Evolutionary conservation across 2,888 invertebrate species (phyloP), one percentile per base, ranked within the genome.

Genomic region (Cremastinae sp.): DNA sequence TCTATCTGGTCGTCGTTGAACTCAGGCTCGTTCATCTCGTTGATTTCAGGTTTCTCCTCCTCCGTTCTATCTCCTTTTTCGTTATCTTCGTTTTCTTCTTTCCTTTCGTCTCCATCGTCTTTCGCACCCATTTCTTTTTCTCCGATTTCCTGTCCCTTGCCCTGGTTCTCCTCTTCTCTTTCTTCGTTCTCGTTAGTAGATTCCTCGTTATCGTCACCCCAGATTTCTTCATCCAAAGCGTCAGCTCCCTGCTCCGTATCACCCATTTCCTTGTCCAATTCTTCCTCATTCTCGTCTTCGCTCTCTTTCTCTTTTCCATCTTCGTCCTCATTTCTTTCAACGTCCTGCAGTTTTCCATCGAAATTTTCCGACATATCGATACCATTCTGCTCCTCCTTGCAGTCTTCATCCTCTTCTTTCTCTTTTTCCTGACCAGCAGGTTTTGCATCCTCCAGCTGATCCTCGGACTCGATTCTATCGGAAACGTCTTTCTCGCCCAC

Each of bases 321-420:
- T 10, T 94, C 92, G 0, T 93, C 93, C 18, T 94, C 92, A 66
- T 94, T 92, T 78, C 94, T 92, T 1, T 96, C 95, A 12, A 95
- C 90, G 85, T 98, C 94, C 87, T 97, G 96, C 71, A 95, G 90
- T 88, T 96, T 95, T 0, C 95, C 96, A 71, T 97, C 97, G 86
- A 99, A 98, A 87, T 99, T 97, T 81, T 98, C 98, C 14, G 96
- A 95, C 97, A 98, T 98, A 84, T 98, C 98, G 66, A 98, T 94
- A 14, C 97, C 97, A 59, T 96, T 95, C 78, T 98, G 96, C 88
- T 96, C 96, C 86, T 98, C 97, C 84, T 95, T 94, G 82, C 95
- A 94, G 85, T 96, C 95, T 82, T 93, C 92, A 62, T 96, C 93
- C 28, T 94, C 93, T 43, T 92, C 90, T 77, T 94, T 88, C 59